Evolutionary conservation across 2,113 vertebrate species (phyloP).

Genomic region (Empidonax traillii): DNA sequence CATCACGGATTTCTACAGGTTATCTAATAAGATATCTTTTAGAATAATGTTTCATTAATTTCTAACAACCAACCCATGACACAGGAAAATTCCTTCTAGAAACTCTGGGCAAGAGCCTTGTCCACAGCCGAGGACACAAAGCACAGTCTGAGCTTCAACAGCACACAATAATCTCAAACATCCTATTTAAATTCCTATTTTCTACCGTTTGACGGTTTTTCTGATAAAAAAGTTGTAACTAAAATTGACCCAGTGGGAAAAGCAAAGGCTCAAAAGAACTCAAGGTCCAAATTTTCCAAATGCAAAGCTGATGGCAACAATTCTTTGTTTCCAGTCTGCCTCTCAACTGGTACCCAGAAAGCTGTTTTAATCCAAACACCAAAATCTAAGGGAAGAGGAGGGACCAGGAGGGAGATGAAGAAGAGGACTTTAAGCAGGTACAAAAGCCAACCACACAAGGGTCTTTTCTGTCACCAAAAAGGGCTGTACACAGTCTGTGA

Average conservation of each 20-base stretch:
- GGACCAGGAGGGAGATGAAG: neutral
- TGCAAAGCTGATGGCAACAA: neutral
- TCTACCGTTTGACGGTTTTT: neutral
- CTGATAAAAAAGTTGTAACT: neutral
- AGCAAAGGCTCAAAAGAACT: neutral
- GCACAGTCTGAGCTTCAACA: neutral
- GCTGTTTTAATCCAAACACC: neutral
- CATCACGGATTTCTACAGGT: neutral
- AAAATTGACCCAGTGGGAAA: neutral
- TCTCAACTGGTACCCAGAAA: neutral
- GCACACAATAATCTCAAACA: neutral
- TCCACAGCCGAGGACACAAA: neutral
- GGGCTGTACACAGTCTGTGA: neutral
- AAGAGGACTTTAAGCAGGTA: neutral
- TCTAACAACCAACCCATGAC: neutral
- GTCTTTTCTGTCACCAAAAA: neutral
- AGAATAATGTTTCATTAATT: neutral
- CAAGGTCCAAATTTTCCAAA: neutral
- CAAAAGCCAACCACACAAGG: neutral
- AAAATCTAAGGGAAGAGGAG: neutral
- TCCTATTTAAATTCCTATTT: neutral
- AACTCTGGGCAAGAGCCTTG: neutral
- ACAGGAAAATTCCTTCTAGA: neutral
- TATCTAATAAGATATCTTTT: neutral
- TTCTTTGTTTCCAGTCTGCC: neutral